Conservation (phyloP, 1,140 invertebrate genomes). For the Drosophila baimaii region DNA sequence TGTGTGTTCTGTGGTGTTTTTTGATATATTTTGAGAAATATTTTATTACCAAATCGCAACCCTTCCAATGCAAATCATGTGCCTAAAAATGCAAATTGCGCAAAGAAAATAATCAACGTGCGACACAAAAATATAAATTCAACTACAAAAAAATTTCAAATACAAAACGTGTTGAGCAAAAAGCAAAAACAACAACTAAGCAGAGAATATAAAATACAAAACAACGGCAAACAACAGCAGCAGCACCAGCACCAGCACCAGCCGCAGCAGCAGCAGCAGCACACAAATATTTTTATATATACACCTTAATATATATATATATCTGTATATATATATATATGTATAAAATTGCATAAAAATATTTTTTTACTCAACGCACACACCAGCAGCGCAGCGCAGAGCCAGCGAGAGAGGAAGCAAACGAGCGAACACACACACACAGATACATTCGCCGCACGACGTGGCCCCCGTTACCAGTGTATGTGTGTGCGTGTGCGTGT, state of each 20-base stretch:
- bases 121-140: conserved; percentile 78
- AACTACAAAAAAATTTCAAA: conserved; percentile 76
- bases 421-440: conserved; percentile 32
- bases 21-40: conserved; percentile 54
- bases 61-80: conserved; percentile 81
- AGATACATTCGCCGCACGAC: conserved; percentile 51
- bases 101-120: conserved; percentile 80
- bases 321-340: conserved; percentile 46
- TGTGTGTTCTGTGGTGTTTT: conserved; percentile 32
- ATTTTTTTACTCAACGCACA: conserved; percentile 75
- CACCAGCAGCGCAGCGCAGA: conserved; percentile 24
- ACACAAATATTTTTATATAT: conserved; percentile 62
- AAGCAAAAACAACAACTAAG: conserved; percentile 29
- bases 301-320: conserved; percentile 51
- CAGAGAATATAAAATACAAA: conserved; percentile 30
- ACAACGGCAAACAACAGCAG: conserved; percentile 51
- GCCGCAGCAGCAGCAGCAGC: conserved; percentile 5
- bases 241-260: conserved; percentile 5
- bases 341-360: conserved; percentile 82
- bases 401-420: conserved; percentile 37
- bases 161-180: conserved; percentile 77
- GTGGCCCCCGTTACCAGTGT: conserved; percentile 59
- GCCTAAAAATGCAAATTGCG: conserved; percentile 82
- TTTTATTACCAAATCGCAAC: conserved; percentile 70
- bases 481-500: conserved; percentile 46